phyloP scores from a whole-genome alignment of 2,113 vertebrate species.

The Chloropsis hardwickii region DNA sequence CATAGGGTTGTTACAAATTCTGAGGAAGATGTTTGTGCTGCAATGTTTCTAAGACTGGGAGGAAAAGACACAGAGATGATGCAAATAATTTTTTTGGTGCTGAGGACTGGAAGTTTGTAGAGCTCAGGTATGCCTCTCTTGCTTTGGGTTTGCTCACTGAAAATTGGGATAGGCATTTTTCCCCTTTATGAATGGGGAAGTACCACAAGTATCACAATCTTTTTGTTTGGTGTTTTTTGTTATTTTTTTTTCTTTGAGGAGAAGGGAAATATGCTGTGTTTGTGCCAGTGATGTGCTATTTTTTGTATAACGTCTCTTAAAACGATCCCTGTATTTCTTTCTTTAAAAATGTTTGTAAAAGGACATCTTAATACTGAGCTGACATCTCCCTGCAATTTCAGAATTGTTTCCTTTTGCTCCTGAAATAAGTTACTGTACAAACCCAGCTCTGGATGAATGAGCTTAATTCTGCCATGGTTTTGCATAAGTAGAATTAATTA shows the following conservation, averaged over 20 bases:
- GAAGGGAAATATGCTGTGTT: background rate
- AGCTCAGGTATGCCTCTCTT: background rate
- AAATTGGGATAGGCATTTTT: background rate
- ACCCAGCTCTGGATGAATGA: constrained; percentile 37
- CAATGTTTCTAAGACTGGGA: background rate
- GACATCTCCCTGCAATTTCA: background rate
- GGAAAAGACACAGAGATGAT: background rate
- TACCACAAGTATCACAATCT: background rate
- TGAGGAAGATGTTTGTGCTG: background rate
- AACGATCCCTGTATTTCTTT: background rate
- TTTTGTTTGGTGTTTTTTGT: background rate
- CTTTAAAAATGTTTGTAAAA: background rate
- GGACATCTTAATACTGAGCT: background rate
- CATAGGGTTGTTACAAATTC: background rate
- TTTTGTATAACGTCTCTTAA: background rate
- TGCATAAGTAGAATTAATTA: constrained; percentile 57
- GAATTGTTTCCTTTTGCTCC: constrained; percentile 7
- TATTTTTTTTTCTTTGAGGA: background rate
- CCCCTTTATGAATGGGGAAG: background rate
- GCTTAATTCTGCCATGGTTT: constrained; percentile 37
- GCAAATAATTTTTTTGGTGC: background rate
- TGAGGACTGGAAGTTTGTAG: background rate
- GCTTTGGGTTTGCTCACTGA: background rate
- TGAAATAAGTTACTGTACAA: constrained; percentile 2
- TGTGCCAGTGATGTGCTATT: background rate